These are phyloP conservation scores for Cydia strobilella DNA, from an alignment of 1,140 invertebrate species.

Conservation along the genomic window DNA sequence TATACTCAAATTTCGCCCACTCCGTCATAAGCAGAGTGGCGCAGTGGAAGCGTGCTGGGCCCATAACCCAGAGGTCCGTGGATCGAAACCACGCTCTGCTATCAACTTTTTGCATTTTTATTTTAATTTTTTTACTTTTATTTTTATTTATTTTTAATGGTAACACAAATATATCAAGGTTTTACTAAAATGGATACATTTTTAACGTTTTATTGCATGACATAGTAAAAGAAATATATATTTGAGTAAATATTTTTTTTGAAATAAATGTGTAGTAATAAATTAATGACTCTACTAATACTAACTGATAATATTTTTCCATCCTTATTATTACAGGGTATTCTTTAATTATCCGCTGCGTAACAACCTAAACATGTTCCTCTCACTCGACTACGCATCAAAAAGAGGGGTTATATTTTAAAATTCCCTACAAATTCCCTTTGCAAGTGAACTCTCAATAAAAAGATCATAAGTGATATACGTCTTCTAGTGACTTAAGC, in stretches of 20 bases:
- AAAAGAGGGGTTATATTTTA: background rate
- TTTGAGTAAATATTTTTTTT: no score
- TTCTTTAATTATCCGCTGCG: no score
- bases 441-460: background rate
- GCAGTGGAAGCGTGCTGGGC: slow-evolving; percentile 98
- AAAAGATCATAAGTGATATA: background rate
- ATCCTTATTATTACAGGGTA: no score
- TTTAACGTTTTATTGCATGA: no score
- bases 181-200: no score
- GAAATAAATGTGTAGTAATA: no score
- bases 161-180: background rate
- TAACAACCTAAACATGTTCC: no score
- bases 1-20: background rate
- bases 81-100: slow-evolving; percentile 97
- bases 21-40: slow-evolving; percentile 89
- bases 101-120: slow-evolving; percentile 51
- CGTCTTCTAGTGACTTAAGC: background rate
- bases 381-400: background rate
- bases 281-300: no score
- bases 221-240: no score
- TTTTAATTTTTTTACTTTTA: slow-evolving; percentile 27
- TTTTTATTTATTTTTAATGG: background rate
- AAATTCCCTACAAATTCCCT: background rate
- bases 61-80: slow-evolving; percentile 98
- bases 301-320: no score